A percentile compares a stretch with the other conserved stretches of the same genome.
These are phyloP conservation scores for Germaria angustata DNA, from an alignment of 2,888 invertebrate species.

Conservation along the genomic window DNA sequence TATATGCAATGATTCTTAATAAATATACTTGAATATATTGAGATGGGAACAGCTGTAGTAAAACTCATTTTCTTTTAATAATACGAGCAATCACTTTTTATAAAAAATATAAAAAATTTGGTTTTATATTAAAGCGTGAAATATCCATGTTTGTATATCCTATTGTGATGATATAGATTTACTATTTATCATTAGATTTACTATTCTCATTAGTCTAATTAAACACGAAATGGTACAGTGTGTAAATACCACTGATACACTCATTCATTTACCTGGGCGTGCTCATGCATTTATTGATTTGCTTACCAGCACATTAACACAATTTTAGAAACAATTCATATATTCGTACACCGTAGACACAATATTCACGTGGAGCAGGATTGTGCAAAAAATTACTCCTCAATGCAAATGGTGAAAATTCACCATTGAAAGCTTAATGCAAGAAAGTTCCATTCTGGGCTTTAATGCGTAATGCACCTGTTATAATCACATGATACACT, in stretches of 20 bases:
- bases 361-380: not conserved
- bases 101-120: no score
- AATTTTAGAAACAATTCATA: not conserved
- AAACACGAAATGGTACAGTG: constrained; percentile 70
- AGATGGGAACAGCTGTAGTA: no score
- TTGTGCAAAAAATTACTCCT: no score
- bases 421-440: no score
- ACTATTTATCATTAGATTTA: constrained; percentile 68
- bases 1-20: no score
- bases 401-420: no score
- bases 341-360: not conserved
- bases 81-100: no score
- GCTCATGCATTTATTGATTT: constrained; percentile 37
- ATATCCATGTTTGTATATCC: not conserved
- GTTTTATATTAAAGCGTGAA: not conserved
- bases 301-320: constrained; percentile 2
- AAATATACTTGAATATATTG: no score
- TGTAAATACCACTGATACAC: constrained; percentile 66
- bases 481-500: no score
- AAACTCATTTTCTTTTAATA: no score
- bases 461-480: no score
- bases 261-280: not conserved
- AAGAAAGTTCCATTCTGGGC: no score
- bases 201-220: constrained; percentile 72
- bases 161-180: constrained; percentile 49